Evolutionary conservation across 2,797 vertebrate species (phyloP).

Genomic region (Coluber constrictor): DNA sequence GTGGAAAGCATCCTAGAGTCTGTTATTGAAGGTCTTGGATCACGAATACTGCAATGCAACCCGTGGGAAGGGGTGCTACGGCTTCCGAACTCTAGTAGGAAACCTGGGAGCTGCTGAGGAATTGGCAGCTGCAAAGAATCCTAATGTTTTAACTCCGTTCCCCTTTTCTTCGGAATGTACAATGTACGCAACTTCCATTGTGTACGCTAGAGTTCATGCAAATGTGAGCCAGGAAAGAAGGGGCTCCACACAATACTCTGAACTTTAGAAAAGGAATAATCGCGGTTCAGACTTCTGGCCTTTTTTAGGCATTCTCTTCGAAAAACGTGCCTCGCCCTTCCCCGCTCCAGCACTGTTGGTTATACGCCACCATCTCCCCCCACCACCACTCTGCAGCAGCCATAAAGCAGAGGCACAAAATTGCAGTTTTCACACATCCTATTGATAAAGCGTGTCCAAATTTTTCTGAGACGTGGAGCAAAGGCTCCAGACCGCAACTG

Average conservation of each 20-base stretch:
- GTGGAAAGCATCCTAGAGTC: not conserved
- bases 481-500: not conserved
- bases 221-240: constrained; percentile 37
- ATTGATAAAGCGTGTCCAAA: not conserved
- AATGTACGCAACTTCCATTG: constrained; percentile 18
- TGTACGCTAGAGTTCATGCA: constrained; percentile 16
- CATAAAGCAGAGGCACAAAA: not conserved
- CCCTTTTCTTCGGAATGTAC: constrained; percentile 13
- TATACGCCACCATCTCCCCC: not conserved
- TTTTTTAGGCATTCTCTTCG: not conserved
- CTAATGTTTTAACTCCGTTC: constrained; percentile 26
- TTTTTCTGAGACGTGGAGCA: not conserved
- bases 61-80: not conserved
- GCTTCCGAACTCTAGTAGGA: not conserved
- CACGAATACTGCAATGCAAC: not conserved
- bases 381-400: not conserved
- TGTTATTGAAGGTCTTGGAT: not conserved
- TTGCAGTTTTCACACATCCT: not conserved
- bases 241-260: constrained; percentile 13
- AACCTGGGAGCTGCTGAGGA: constrained; percentile 17
- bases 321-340: not conserved
- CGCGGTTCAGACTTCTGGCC: constrained; percentile 3
- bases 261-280: constrained; percentile 12
- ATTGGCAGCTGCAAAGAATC: constrained; percentile 9
- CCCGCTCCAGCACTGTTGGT: not conserved